Evolutionary conservation across 2,113 vertebrate species (phyloP).

Genomic region (Grallaria varia): DNA sequence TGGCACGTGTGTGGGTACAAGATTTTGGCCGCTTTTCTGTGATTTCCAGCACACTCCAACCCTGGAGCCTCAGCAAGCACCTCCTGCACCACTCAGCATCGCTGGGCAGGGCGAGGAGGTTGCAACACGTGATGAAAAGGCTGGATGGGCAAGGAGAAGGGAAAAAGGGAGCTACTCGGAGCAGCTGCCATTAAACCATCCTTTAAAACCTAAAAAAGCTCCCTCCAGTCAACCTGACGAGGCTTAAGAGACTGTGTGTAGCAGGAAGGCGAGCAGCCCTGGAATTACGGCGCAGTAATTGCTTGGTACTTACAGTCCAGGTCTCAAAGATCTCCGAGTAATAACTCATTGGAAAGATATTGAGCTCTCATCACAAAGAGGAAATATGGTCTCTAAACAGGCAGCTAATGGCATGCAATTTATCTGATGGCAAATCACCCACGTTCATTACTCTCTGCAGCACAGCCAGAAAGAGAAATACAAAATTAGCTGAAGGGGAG

Average conservation of each 20-base stretch:
- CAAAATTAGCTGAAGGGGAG: slow-evolving; percentile 27
- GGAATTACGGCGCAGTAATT: slow-evolving; percentile 40
- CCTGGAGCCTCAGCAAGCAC: background rate
- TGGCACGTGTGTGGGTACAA: background rate
- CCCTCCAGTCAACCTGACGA: background rate
- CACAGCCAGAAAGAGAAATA: slow-evolving; percentile 18
- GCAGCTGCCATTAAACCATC: background rate
- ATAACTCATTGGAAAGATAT: slow-evolving; percentile 66
- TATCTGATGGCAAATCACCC: slow-evolving; percentile 63
- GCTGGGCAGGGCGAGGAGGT: background rate
- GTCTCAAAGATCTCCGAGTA: slow-evolving; percentile 29
- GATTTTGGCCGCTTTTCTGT: background rate
- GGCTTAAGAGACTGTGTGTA: background rate
- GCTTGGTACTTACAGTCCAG: slow-evolving; percentile 52
- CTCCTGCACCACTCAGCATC: background rate
- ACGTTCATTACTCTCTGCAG: slow-evolving; percentile 57
- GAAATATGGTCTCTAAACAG: slow-evolving; percentile 71
- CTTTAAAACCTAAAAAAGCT: background rate
- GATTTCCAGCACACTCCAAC: rapidly evolving
- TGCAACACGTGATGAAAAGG: background rate
- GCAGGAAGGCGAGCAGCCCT: background rate
- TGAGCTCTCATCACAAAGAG: slow-evolving; percentile 62
- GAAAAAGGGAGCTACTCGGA: background rate
- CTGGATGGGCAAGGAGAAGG: background rate
- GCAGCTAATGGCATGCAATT: slow-evolving; percentile 66